Base-by-base conservation (phyloP, 2,113 vertebrate species). In the Oreochromis tanganicae region DNA sequence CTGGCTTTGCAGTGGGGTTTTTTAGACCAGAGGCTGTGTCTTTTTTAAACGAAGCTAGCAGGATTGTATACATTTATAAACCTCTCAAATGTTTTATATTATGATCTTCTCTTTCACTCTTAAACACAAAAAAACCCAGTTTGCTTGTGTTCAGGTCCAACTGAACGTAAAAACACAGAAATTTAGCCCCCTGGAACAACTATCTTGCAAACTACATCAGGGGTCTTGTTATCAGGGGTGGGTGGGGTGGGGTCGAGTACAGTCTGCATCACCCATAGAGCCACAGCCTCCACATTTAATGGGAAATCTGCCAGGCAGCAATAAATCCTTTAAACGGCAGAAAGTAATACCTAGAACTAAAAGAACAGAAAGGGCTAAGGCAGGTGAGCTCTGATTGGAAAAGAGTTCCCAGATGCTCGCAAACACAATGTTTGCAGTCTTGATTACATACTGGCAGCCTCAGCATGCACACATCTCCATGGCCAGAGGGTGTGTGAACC, bases 401-500 rank as follows among this genome's bases (percentile, higher is more conserved):
- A 90, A 87, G 63, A 56, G 24, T 54, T 88, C 32, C 82, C 80
- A 82, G 89, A 83, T 73, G 55, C 56, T 88, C 29, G 24, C 57
- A 50, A 63, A 73, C 59, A 50, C 63, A 82, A 55, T 68, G 36
- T 84, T 50, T 52, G 27, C 61, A 52, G 46, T 61, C 80, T 50
- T 78, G 81, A 81, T 84, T 81, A 85, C 66, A 63, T 56, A 79
- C 59, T n/a, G 55, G 55, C 84, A 82, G 10, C 4, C 56, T 24
- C 56, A 11, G 52, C 85, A 87, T 78, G 87, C 87, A 84, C 75
- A 66, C 75, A 34, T 38, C 83, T 86, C 27, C 46, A 34, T 87
- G 55, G 41, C 85, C 87, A 61, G 63, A 89, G 91, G 89, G 73
- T 80, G 82, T 87, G 91, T 88, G 84, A 89, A 56, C 71, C 61